Conservation (phyloP, 1,140 invertebrate genomes). For the Hycleus cichorii region DNA sequence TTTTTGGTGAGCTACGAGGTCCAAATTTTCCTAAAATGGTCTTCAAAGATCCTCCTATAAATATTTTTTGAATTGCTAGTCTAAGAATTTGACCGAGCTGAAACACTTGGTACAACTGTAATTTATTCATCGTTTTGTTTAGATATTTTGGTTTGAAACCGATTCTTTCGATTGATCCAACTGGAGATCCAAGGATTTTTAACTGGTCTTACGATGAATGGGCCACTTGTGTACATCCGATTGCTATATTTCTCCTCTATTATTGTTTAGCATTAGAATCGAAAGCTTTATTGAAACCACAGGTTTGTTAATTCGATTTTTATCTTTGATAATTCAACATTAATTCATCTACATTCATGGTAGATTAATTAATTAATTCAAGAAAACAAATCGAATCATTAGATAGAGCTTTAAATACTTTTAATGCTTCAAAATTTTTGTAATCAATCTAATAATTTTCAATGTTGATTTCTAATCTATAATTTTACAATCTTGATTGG, state of each 20-base stretch:
- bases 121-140: constrained; percentile 25
- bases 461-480: too few relatives aligned
- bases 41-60: too few relatives aligned
- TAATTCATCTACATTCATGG: too few relatives aligned
- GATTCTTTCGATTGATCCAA: constrained; percentile 44
- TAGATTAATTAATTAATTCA: too few relatives aligned
- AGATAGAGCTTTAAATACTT: neutral
- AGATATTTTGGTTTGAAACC: constrained; percentile 65
- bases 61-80: too few relatives aligned
- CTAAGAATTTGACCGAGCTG: too few relatives aligned
- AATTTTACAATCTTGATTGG: too few relatives aligned
- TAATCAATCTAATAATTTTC: too few relatives aligned
- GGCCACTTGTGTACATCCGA: constrained; percentile 65
- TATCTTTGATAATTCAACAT: neutral
- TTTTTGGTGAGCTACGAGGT: neutral
- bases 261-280: constrained; percentile 65
- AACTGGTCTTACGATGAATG: constrained; percentile 53
- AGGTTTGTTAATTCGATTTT: constrained; percentile 43
- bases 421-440: neutral
- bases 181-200: constrained; percentile 53
- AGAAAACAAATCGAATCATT: too few relatives aligned
- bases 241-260: constrained; percentile 67
- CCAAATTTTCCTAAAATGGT: too few relatives aligned
- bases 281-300: constrained; percentile 57
- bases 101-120: neutral